Base-by-base conservation (phyloP, 2,797 vertebrate species). In the Ambastaia sidthimunki region DNA sequence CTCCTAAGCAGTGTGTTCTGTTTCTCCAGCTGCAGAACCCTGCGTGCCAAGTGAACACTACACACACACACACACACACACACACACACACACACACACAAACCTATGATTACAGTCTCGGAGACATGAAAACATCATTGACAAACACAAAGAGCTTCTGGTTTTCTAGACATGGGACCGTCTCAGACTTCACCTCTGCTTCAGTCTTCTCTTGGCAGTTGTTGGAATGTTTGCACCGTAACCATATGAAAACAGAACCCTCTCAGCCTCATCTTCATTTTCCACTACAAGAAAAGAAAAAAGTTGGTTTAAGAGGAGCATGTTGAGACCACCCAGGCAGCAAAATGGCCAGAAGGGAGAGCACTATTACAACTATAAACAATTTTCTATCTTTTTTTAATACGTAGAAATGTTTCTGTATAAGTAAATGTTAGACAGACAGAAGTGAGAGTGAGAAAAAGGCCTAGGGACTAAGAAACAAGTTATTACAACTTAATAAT, bases 211-310 rank as follows among this genome's bases (percentile, higher is more conserved):
- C 89, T 95, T 99, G 81, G 97, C 97, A 10, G 97, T 98, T 71
- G 98, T 99, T 78, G 98, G 97, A 89, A 99, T 94, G 71, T 99
- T 99, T 76, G 97, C 97, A 75, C 98, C 97, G 11, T 99, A 99
- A 15, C 98, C 97, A 13, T 97, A 99, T 0, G 97, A 97, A 88
- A 97, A 99, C 65, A 99, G 93, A 84, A 99, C 94, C 81, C 97
- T 95, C 92, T 99, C 98, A 50, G 98, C 97, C 78, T 99, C 98
- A 63, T 93, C 93, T 90, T 98, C 97, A 89, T 96, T 92, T 88
- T 97, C 97, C 91, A 99, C 98, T 99, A 80, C 25, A 54, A 83
- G 54, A 59, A 71, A 4, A 55, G 19, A 23, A 37, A 78, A 31
- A 47, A 47, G 23, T 19, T 0, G 3, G 6, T 41, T 55, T 62